phyloP scores from a whole-genome alignment of 1,140 invertebrate species.

The Trypoxylus dichotomus region DNA sequence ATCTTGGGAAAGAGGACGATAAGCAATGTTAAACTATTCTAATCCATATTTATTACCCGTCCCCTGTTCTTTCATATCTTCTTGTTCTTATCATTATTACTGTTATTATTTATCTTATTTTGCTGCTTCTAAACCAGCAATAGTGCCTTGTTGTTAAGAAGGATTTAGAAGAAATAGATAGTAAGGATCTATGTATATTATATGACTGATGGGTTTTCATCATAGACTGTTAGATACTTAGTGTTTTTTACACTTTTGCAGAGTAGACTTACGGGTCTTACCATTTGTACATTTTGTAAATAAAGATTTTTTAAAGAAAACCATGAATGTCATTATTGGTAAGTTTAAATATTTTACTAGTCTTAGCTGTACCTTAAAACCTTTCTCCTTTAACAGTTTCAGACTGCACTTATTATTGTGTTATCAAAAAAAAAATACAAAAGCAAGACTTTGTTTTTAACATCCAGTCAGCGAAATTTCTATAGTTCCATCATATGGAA shows the following conservation, averaged over 20 bases:
- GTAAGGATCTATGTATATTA: background rate
- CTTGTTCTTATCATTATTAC: background rate
- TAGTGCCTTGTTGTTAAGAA: no score
- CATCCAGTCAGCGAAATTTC: no score
- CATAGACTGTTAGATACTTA: background rate
- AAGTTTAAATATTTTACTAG: no score
- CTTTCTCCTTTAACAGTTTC: no score
- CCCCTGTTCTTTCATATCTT: background rate
- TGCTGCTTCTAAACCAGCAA: no score
- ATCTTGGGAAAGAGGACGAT: conserved; percentile 20
- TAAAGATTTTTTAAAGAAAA: background rate
- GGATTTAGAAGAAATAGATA: background rate
- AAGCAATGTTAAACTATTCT: conserved; percentile 1
- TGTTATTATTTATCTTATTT: background rate
- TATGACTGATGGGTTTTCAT: conserved; percentile 3
- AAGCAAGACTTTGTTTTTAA: no score
- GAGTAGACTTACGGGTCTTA: background rate
- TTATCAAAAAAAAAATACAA: no score
- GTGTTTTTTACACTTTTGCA: background rate
- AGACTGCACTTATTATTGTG: no score
- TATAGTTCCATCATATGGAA: no score
- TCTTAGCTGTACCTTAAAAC: no score
- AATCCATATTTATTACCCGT: background rate
- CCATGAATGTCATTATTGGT: no score
- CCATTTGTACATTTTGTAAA: conserved; percentile 20